Percentiles rank a stretch among this genome's conserved stretches.
phyloP scores from a whole-genome alignment of 2,888 invertebrate species.

The Trissoscelio sp. region DNA sequence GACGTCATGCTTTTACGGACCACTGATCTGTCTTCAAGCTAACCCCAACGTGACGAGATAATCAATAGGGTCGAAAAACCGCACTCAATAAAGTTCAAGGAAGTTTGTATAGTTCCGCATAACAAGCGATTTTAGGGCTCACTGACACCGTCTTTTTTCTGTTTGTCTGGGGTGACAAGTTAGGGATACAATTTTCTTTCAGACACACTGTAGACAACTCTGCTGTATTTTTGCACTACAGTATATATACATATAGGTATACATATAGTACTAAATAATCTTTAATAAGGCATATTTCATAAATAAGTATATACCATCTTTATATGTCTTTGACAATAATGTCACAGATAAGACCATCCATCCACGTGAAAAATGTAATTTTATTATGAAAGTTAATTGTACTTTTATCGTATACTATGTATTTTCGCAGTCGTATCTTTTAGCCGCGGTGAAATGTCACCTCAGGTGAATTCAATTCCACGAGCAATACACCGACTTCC shows the following conservation, averaged over 20 bases:
- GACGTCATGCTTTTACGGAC: constrained; percentile 69
- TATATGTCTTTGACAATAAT: no score
- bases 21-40: constrained; percentile 66
- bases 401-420: no score
- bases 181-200: no score
- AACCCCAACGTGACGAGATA: constrained; percentile 63
- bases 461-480: constrained; percentile 50
- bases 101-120: constrained; percentile 47
- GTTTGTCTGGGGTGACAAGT: constrained; percentile 28
- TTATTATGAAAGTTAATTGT: no score
- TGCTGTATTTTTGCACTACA: no score
- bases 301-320: no score
- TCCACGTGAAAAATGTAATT: no score
- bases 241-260: no score
- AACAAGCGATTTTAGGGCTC: constrained; percentile 60
- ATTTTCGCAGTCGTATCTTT: constrained; percentile 14
- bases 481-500: constrained; percentile 66
- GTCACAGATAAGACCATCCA: no score
- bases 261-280: no score
- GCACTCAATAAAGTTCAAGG: constrained; percentile 48
- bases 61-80: constrained; percentile 60
- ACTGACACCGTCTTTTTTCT: constrained; percentile 36
- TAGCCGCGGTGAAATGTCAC: constrained; percentile 25
- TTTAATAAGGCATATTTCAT: no score
- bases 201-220: no score